Evolutionary conservation across 1,140 invertebrate genomes (phyloP).

Genomic region (Nephila pilipes): DNA sequence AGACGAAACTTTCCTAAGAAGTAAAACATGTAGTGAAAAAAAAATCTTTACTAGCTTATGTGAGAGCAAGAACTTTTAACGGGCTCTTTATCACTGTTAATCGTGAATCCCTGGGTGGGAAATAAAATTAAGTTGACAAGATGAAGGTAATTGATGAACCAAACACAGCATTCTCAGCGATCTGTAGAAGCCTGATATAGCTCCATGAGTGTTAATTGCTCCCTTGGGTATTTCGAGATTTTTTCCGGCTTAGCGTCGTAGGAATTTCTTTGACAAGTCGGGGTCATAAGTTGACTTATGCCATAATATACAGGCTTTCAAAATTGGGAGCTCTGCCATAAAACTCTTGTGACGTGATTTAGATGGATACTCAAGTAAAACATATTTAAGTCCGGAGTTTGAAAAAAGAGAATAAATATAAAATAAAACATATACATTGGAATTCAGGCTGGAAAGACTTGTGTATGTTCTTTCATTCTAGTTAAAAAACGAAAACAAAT

Average conservation of each 20-base stretch:
- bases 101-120: slow-evolving; percentile 43
- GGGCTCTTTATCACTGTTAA: slow-evolving; percentile 17
- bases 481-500: too few species aligned
- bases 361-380: background rate
- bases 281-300: slow-evolving; percentile 38
- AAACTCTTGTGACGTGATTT: background rate
- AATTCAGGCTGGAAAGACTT: too few species aligned
- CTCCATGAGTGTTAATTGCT: slow-evolving; percentile 26
- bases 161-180: slow-evolving; percentile 19
- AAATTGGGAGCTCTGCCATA: background rate
- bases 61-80: slow-evolving; percentile 26
- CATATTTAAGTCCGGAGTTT: background rate
- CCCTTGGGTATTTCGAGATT: background rate
- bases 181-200: slow-evolving; percentile 48
- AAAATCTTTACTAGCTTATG: too few species aligned
- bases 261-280: slow-evolving; percentile 22
- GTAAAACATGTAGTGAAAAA: background rate
- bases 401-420: background rate
- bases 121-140: slow-evolving; percentile 52
- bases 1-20: background rate
- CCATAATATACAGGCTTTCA: slow-evolving; percentile 29
- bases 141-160: slow-evolving; percentile 36
- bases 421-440: background rate
- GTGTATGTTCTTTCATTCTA: too few species aligned
- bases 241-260: background rate